A percentile compares a stretch with the other conserved stretches of the same genome.
Conservation (phyloP, 2,888 invertebrate species). For the Urechis unicinctus region DNA sequence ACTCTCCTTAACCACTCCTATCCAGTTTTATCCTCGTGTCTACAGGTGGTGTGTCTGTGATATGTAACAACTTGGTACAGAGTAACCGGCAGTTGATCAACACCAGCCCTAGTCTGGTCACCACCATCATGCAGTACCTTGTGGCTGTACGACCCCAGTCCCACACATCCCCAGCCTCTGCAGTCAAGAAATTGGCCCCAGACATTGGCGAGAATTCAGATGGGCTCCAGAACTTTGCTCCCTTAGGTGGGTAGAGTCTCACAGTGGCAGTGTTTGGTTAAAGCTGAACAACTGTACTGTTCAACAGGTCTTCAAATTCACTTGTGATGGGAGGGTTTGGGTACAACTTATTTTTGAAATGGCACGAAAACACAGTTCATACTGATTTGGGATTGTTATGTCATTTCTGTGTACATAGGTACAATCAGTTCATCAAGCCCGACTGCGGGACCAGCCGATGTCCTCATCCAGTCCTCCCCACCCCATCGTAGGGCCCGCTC, state of each 20-base stretch:
- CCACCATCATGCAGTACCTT: conserved; percentile 62
- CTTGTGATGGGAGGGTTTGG: no score
- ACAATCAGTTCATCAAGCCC: conserved; percentile 73
- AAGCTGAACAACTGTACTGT: not conserved
- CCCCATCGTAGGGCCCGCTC: conserved; percentile 79
- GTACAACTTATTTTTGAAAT: no score
- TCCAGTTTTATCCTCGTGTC: not conserved
- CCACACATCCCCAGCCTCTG: conserved; percentile 5
- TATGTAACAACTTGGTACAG: conserved; percentile 71
- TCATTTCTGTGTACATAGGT: no score
- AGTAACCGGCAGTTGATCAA: conserved; percentile 68
- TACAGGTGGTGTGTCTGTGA: conserved; percentile 46
- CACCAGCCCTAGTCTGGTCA: conserved; percentile 64
- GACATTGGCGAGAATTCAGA: conserved; percentile 59
- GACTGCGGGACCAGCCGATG: conserved; percentile 82
- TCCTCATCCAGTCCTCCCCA: conserved; percentile 74
- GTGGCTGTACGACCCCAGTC: conserved; percentile 39
- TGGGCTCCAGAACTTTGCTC: conserved; percentile 82
- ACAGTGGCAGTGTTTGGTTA: no score
- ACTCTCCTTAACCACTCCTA: no score
- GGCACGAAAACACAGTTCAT: no score
- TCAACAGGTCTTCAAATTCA: not conserved
- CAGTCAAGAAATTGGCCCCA: conserved; percentile 38
- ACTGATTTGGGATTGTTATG: no score
- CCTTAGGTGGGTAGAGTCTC: conserved; percentile 66